Base-by-base conservation (phyloP, 2,797 vertebrate genomes). In the Melanotaenia pygmaea region DNA sequence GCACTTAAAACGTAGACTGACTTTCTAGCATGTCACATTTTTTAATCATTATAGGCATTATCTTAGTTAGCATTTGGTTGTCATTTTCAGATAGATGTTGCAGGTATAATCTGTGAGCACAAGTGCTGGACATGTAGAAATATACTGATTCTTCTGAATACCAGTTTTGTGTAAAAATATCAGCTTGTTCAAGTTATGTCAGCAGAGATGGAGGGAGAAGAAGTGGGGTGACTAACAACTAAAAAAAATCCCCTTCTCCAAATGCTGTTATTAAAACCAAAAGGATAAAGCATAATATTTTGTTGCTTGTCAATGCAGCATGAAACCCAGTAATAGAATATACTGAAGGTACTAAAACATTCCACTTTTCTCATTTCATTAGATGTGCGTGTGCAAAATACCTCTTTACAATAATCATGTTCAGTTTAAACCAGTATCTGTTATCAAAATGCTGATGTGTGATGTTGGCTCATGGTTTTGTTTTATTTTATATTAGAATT, bases 401-500 rank as follows among this genome's bases (percentile, higher is more conserved):
- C 86, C 87, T 93, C 86, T 79, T 75, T 82, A 86, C 89, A 85
- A 82, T 88, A 79, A 80, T 90, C 79, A 70, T 43, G 83, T 90
- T 88, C 87, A 79, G 91, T 93, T 90, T 88, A 79, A 86, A 87
- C 77, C 79, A 82, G 82, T 93, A 85, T 85, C 84, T 90, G 83
- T 90, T 88, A 86, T 87, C 79, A 79, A 89, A 91, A 83, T 79
- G 91, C 88, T 87, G 86, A 87, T 65, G 86, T 93, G 90, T 93
- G 89, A 92, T 88, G 84, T 94, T 91, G 90, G 89, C 89, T 92
- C 88, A 91, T 94, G 77, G 74, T 93, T 92, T 91, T 80, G 68
- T 87, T 89, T 94, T 86, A 89, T 91, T 94, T 94, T 90, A 81
- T 92, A 87, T 91, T 94, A 94, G 88, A 90, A 92, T 91, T 91